A percentile compares a stretch with the other conserved stretches of the same genome.
These are phyloP conservation scores for Toxotes jaculatrix DNA, from an alignment of 2,113 vertebrate species.

Conservation along the genomic window DNA sequence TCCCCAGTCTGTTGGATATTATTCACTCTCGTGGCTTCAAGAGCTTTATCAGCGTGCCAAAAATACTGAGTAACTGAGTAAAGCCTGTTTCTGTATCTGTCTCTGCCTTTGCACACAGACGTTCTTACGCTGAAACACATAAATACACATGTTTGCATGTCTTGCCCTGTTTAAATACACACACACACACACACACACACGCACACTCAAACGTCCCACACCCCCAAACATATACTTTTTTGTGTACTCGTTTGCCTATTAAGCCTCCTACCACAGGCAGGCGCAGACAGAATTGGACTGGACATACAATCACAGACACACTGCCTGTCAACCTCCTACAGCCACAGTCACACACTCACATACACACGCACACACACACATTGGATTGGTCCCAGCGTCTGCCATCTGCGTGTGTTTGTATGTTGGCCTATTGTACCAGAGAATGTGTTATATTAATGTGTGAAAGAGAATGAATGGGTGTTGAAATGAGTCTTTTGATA, in stretches of 20 bases:
- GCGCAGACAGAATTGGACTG: slow-evolving; percentile 53
- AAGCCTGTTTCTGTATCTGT: slow-evolving; percentile 59
- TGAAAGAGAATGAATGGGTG: slow-evolving; percentile 84
- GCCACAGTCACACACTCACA: slow-evolving; percentile 53
- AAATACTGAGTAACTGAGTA: slow-evolving; percentile 71
- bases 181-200: background rate
- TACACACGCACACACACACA: slow-evolving; percentile 58
- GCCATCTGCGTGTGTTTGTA: slow-evolving; percentile 85
- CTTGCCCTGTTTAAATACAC: slow-evolving; percentile 41
- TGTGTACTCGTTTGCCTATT: slow-evolving; percentile 5
- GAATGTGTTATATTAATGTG: slow-evolving; percentile 85
- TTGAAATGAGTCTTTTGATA: slow-evolving; percentile 85
- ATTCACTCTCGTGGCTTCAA: slow-evolving; percentile 77
- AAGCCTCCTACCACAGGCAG: slow-evolving; percentile 32
- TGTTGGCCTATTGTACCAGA: slow-evolving; percentile 84
- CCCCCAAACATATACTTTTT: background rate
- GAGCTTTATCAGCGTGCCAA: slow-evolving; percentile 74
- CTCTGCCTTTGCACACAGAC: slow-evolving; percentile 59
- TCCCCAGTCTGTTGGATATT: slow-evolving; percentile 72
- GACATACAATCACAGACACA: slow-evolving; percentile 69
- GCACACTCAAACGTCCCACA: background rate
- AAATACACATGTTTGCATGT: slow-evolving; percentile 61
- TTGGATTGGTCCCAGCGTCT: slow-evolving; percentile 80
- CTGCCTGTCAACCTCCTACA: slow-evolving; percentile 77
- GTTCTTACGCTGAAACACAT: slow-evolving; percentile 51